Evolutionary conservation across 37 sponge, comb jelly and placozoan species (phyloP).

Genomic region (Agelas oroides): DNA sequence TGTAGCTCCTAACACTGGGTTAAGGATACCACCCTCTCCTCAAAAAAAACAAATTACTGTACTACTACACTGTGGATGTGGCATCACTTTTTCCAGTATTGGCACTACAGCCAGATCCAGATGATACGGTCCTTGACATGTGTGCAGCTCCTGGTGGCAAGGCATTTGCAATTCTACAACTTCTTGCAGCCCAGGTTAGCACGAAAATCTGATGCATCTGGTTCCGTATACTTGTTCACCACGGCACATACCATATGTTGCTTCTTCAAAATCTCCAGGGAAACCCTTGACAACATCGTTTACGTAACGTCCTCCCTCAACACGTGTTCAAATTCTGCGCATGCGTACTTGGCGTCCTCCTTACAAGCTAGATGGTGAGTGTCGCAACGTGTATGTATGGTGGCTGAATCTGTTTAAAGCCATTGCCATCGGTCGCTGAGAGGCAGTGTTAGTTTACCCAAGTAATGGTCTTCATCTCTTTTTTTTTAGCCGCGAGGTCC

Average conservation of each 20-base stretch:
- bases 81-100: constrained; percentile 36
- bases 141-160: constrained; percentile 67
- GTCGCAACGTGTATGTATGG: too few species aligned
- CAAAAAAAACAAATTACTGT: constrained; percentile 18
- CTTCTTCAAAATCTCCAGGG: not conserved
- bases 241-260: constrained; percentile 18
- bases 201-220: constrained; percentile 14
- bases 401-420: not conserved
- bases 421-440: not conserved
- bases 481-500: constrained; percentile 90
- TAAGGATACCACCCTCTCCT: constrained; percentile 14
- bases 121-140: constrained; percentile 41
- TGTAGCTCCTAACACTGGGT: too few species aligned
- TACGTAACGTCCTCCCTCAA: not conserved
- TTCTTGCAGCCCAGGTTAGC: not conserved
- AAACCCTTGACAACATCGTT: not conserved
- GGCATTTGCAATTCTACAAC: constrained; percentile 31
- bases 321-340: not conserved
- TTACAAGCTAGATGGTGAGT: too few species aligned
- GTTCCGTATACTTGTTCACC: constrained; percentile 30
- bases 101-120: constrained; percentile 3
- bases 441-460: not conserved
- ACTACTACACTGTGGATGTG: constrained; percentile 39
- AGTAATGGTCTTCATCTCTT: not conserved
- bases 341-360: not conserved